These are phyloP conservation scores for Zaprionus lineosus DNA, from an alignment of 2,888 invertebrate genomes.

Conservation along the genomic window DNA sequence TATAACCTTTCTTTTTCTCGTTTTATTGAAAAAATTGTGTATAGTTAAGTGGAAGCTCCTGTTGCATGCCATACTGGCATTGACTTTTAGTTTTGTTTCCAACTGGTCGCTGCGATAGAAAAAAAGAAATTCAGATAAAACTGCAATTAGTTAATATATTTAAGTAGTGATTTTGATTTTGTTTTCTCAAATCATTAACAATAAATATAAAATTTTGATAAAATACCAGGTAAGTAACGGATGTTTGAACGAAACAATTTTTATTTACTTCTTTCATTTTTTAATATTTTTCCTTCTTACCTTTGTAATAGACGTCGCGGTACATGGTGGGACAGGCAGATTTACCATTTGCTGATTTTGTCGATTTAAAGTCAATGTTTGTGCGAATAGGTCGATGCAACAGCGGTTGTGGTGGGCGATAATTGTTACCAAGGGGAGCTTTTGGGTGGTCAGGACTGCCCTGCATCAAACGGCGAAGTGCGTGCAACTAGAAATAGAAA, in stretches of 20 bases:
- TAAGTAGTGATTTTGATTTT: too few species aligned
- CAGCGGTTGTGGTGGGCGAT: slow-evolving; percentile 95
- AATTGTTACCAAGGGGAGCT: slow-evolving; percentile 96
- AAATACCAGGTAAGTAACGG: too few species aligned
- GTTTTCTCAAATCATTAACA: too few species aligned
- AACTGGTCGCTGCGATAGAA: slow-evolving; percentile 88
- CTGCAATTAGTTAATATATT: background rate
- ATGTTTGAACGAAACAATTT: too few species aligned
- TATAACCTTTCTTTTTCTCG: too few species aligned
- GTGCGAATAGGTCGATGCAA: slow-evolving; percentile 97
- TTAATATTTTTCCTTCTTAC: slow-evolving; percentile 82
- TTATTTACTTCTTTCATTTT: background rate
- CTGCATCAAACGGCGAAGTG: slow-evolving; percentile 92
- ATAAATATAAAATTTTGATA: too few species aligned
- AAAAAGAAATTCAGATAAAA: background rate
- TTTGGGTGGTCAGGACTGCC: slow-evolving; percentile 93
- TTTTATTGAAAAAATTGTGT: too few species aligned
- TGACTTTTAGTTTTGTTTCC: slow-evolving; percentile 89
- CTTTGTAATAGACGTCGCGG: slow-evolving; percentile 95
- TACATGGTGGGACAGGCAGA: slow-evolving; percentile 96
- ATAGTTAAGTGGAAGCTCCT: slow-evolving; percentile 81
- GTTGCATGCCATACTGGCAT: slow-evolving; percentile 73
- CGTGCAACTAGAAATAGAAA: slow-evolving; percentile 87
- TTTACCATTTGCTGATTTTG: slow-evolving; percentile 89
- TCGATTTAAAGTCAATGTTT: slow-evolving; percentile 96